Evolutionary conservation across 2,113 vertebrate genomes (phyloP).

Genomic region (Apaloderma vittatum): DNA sequence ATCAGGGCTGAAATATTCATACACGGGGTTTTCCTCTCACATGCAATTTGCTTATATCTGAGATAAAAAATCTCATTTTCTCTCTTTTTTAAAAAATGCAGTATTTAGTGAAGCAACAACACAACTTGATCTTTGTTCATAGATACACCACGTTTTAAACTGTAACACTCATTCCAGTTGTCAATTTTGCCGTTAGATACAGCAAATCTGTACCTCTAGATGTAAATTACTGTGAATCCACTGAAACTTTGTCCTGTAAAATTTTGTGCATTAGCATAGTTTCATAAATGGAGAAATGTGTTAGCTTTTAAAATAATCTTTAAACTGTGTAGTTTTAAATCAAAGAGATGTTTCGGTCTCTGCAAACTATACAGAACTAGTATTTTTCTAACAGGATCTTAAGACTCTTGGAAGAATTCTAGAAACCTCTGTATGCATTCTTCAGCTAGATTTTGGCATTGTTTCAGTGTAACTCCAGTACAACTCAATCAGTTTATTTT

Average conservation of each 20-base stretch:
- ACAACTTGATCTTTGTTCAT: neutral
- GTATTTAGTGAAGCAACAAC: neutral
- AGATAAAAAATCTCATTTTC: neutral
- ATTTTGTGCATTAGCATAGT: neutral
- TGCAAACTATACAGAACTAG: constrained; percentile 47
- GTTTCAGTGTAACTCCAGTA: constrained; percentile 73
- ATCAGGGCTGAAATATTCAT: neutral
- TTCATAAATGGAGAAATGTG: constrained; percentile 42
- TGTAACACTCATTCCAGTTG: neutral
- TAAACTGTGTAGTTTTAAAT: constrained; percentile 27
- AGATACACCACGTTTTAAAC: neutral
- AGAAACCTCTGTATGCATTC: constrained; percentile 73
- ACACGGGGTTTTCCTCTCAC: neutral
- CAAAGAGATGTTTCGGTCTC: constrained; percentile 53
- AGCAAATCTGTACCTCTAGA: neutral
- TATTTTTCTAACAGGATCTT: constrained; percentile 71
- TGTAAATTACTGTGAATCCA: constrained; percentile 18
- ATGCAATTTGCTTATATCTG: neutral
- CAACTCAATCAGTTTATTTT: constrained; percentile 77
- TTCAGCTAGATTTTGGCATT: constrained; percentile 75
- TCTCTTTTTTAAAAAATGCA: neutral
- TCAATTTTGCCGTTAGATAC: constrained; percentile 15
- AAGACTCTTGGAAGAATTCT: constrained; percentile 72
- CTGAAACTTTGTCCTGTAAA: constrained; percentile 25
- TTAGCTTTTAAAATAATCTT: constrained; percentile 20